These are phyloP conservation scores for Manis crassicaudata DNA, from an alignment of 2,797 vertebrate genomes.

Conservation along the genomic window DNA sequence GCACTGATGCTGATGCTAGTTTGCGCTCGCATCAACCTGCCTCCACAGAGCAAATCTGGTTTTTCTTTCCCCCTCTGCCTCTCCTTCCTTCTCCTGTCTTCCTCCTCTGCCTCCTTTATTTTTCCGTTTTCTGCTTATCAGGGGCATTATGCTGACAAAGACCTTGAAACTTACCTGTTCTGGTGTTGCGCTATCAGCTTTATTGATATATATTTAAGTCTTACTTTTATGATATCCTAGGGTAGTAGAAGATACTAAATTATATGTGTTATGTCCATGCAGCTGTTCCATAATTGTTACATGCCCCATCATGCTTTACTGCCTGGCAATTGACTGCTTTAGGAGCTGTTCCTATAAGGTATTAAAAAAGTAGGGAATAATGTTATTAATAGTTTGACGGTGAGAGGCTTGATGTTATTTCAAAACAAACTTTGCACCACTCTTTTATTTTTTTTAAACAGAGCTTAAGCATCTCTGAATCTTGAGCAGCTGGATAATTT, in stretches of 20 bases:
- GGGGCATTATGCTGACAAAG: neutral
- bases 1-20: no score
- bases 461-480: neutral
- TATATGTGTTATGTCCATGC: neutral
- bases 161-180: neutral
- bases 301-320: neutral
- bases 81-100: no score
- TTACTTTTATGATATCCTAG: slow-evolving; percentile 47
- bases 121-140: neutral
- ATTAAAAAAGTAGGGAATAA: slow-evolving; percentile 36
- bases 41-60: neutral
- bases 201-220: slow-evolving; percentile 27
- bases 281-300: slow-evolving; percentile 58
- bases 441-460: slow-evolving; percentile 24
- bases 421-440: slow-evolving; percentile 44
- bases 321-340: slow-evolving; percentile 2
- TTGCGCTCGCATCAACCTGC: neutral
- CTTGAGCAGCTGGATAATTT: neutral
- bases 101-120: rapidly evolving
- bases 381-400: slow-evolving; percentile 53
- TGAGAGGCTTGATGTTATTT: slow-evolving; percentile 38
- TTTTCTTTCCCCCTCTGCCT: rapidly evolving
- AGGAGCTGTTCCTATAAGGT: slow-evolving; percentile 43
- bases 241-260: slow-evolving; percentile 32
- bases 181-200: neutral